Evolutionary conservation across 1,140 invertebrate genomes (phyloP).

Genomic region (Mactra quadrangularis): DNA sequence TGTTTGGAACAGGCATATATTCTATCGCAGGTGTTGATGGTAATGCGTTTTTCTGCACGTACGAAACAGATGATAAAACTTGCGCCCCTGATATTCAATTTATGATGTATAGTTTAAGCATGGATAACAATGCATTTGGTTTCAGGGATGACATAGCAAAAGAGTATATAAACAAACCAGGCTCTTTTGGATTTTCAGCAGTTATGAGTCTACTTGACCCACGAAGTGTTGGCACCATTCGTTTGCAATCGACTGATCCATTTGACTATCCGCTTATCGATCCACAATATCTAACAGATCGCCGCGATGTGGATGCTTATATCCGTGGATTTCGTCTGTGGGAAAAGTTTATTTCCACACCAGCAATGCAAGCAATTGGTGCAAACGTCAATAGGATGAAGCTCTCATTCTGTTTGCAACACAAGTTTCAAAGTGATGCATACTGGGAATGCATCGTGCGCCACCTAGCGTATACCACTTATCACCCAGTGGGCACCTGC

Average conservation of each 20-base stretch:
- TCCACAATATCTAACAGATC: conserved; percentile 84
- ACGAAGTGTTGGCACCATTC: conserved; percentile 74
- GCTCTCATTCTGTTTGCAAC: conserved; percentile 52
- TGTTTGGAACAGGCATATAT: conserved; percentile 67
- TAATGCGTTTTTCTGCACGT: conserved; percentile 11
- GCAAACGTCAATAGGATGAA: conserved; percentile 57
- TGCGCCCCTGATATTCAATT: conserved; percentile 43
- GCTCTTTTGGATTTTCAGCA: conserved; percentile 6
- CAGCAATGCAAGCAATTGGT: conserved; percentile 61
- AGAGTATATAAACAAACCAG: background rate
- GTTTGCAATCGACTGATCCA: conserved; percentile 87
- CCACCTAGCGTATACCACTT: conserved; percentile 87
- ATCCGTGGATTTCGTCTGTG: conserved; percentile 65
- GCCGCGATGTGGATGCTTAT: conserved; percentile 67
- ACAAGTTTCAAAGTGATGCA: conserved; percentile 70
- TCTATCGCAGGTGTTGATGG: conserved; percentile 13
- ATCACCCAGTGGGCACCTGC: conserved; percentile 94
- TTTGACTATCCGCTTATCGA: conserved; percentile 92
- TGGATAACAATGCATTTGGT: conserved; percentile 8
- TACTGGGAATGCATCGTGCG: conserved; percentile 80
- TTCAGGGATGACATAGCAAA: conserved; percentile 34
- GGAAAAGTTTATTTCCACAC: conserved; percentile 58
- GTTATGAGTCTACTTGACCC: conserved; percentile 61
- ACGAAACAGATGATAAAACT: conserved; percentile 30
- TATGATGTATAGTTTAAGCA: conserved; percentile 13